Base-by-base conservation (phyloP, 2,797 vertebrate genomes). In the Crocidura indochinensis region DNA sequence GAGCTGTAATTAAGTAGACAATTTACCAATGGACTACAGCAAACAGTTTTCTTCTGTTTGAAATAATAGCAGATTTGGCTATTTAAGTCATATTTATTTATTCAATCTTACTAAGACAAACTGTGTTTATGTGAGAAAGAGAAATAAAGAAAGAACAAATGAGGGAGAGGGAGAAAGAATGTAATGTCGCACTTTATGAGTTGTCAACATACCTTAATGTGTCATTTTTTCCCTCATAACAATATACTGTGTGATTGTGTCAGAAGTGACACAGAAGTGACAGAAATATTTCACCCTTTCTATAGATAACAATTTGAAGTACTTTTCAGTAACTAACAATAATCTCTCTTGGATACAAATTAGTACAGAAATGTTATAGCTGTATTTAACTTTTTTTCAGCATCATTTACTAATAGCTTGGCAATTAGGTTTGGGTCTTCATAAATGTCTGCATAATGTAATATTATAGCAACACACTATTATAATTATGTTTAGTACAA, bases 161-260 rank as follows among this genome's bases (percentile, higher is more conserved):
- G 65, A 68, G 65, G 14, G 65, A 68, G 65, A 29, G 65, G n/a
- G 65, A 29, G 4, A 29, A 26, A 68, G 65, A 24, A 68, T 68
- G 2, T 60, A 15, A 75, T 67, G 79, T 80, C 53, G 19, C 15
- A 26, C 6, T 86, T 90, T 83, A 4, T 87, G 69, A 64, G 38
- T 69, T 89, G 53, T 78, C 80, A 84, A 78, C 1, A 19, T 73
- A 87, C 4, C 6, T 86, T 92, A 82, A 84, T 72, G 8, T 91
- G 60, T 26, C 44, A 51, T 14, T 84, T 97, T 81, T 85, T 51
- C n/a, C 60, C 69, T 60, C 68, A 29, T 49, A 95, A 96, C 93
- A 75, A 87, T 29, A 8, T 53, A 62, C 29, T 91, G 8, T 53
- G 51, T 53, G 51, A 53, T 14, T 75, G 51, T 44, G 11, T 92